Evolutionary conservation across 2,888 invertebrate genomes (phyloP), one percentile per base, ranked within the genome.

Genomic region (Lithosia quadra): DNA sequence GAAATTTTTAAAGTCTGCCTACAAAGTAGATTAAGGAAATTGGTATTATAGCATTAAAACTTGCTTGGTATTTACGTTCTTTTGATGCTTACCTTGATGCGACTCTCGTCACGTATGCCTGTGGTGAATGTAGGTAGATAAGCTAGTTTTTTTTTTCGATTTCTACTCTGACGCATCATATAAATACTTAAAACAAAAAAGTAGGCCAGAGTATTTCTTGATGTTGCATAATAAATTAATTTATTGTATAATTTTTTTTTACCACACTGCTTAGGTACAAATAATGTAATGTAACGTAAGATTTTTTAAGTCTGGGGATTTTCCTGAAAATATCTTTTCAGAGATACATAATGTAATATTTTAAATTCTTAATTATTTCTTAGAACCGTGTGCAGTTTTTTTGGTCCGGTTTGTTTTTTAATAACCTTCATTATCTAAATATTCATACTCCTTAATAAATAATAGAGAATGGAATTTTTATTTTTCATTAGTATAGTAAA

Each of bases 21-120:
- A 9, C 39, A 22, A 15, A 59, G 22, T 22, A 33, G 10, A 36
- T 67, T 66, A 21, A 74, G 78, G 81, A 68, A 72, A 73, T 63
- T 22, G n/a, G 4, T 49, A 18, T 11, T 66, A 13, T 28, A 28
- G 28, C 5, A 67, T 68, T n/a, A 74, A 39, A n/a, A 34, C 33
- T n/a, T 21, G 55, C 53, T 67, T 65, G 79, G 76, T 64, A 69
- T 72, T 80, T 71, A 71, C 65, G 34, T 63, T 39, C 67, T 39
- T 62, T 34, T 53, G 56, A 66, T 74, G 60, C 18, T 57, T 68
- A 69, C 58, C 43, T 24, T 57, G 43, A 64, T 67, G 73, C 60
- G 74, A 67, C 72, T 66, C 62, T 64, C 61, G 79, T 82, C 85
- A 85, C 84, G 83, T 85, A 85, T 68, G 65, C 73, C 69, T 71